Conservation (phyloP, 1,140 invertebrate species). For the Tetragnatha versicolor region DNA sequence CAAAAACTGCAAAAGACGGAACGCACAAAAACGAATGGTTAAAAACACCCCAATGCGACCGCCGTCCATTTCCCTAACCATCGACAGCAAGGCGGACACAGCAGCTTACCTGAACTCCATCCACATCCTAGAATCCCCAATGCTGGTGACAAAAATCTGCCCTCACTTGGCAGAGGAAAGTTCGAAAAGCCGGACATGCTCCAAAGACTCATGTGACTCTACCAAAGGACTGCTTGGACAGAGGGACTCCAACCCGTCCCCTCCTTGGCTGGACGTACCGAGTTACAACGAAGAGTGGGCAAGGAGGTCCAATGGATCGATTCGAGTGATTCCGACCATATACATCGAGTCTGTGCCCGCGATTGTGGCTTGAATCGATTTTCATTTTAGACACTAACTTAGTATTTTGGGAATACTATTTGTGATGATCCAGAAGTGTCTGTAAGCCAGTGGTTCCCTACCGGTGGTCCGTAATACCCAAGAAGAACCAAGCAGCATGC, state of each 20-base stretch:
- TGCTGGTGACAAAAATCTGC: not conserved
- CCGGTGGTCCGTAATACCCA: too few relatives aligned
- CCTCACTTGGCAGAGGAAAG: not conserved
- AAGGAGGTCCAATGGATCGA: not conserved
- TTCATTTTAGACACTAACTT: too few relatives aligned
- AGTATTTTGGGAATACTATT: too few relatives aligned
- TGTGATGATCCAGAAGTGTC: too few relatives aligned
- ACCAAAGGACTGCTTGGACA: not conserved
- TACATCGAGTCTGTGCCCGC: not conserved
- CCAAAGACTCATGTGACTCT: not conserved
- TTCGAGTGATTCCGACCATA: not conserved
- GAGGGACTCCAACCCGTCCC: not conserved
- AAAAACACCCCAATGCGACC: not conserved
- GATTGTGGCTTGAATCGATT: not conserved
- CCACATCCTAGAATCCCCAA: not conserved
- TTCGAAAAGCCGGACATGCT: not conserved
- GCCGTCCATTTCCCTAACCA: not conserved
- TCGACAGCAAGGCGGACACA: not conserved
- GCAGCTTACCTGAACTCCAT: not conserved
- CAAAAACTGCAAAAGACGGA: not conserved
- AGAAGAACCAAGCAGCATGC: too few relatives aligned
- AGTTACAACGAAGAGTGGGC: not conserved
- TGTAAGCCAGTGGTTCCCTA: too few relatives aligned
- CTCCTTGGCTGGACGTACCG: not conserved
- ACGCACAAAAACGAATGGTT: not conserved